These are phyloP conservation scores for Vimba vimba DNA, from an alignment of 2,113 vertebrate species.

Conservation along the genomic window DNA sequence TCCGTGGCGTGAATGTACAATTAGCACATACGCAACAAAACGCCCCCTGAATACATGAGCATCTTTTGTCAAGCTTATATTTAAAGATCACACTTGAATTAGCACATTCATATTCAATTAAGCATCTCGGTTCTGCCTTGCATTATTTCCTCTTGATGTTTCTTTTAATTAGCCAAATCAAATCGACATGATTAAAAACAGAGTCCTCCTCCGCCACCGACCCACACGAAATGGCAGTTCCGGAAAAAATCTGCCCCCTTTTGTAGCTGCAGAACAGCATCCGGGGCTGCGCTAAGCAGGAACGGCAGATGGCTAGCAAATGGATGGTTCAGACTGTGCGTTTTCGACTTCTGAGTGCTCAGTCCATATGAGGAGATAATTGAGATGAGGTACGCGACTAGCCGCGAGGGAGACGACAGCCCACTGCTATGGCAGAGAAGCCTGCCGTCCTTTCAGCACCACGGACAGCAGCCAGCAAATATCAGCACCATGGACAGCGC, in stretches of 20 bases:
- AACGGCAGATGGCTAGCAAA: slow-evolving; percentile 43
- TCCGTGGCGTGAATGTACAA: slow-evolving; percentile 34
- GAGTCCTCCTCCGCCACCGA: slow-evolving; percentile 52
- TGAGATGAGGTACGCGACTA: slow-evolving; percentile 15
- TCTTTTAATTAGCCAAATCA: slow-evolving; percentile 64
- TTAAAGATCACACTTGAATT: slow-evolving; percentile 58
- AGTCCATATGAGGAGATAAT: slow-evolving; percentile 20
- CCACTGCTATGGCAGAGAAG: not conserved
- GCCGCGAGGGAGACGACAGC: not conserved
- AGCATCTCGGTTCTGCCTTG: slow-evolving; percentile 48
- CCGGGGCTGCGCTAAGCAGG: not conserved
- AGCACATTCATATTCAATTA: slow-evolving; percentile 63
- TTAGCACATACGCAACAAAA: slow-evolving; percentile 43
- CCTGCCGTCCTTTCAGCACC: slow-evolving; percentile 46
- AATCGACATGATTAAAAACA: slow-evolving; percentile 64
- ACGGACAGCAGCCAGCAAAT: slow-evolving; percentile 10
- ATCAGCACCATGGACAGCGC: slow-evolving; percentile 40
- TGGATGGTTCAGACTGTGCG: slow-evolving; percentile 12
- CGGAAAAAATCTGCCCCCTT: slow-evolving; percentile 47
- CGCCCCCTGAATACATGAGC: slow-evolving; percentile 37
- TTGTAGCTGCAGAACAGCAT: slow-evolving; percentile 25
- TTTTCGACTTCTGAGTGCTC: slow-evolving; percentile 30
- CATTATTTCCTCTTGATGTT: slow-evolving; percentile 59
- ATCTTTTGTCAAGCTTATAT: slow-evolving; percentile 52
- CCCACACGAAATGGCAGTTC: slow-evolving; percentile 35